These are phyloP conservation scores for Ips nitidus DNA, from an alignment of 1,140 invertebrate genomes.

Conservation along the genomic window DNA sequence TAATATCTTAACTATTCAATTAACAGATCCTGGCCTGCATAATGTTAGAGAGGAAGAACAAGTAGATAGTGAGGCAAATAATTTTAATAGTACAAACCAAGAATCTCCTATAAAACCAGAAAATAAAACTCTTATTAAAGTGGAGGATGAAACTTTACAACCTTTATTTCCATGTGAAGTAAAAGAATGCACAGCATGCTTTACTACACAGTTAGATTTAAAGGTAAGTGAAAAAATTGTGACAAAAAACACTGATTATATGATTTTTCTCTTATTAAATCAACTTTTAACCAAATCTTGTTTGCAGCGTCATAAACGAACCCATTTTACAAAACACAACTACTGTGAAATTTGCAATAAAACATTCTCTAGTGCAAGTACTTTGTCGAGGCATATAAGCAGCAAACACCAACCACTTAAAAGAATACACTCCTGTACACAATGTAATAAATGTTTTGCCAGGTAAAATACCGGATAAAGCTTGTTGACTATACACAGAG, in stretches of 20 bases:
- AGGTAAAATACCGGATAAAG: slow-evolving; percentile 40
- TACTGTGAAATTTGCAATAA: slow-evolving; percentile 54
- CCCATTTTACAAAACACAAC: slow-evolving; percentile 30
- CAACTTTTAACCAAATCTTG: background rate
- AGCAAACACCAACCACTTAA: slow-evolving; percentile 49
- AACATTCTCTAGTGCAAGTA: slow-evolving; percentile 54
- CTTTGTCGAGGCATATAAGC: slow-evolving; percentile 52
- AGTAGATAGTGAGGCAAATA: too few relatives aligned
- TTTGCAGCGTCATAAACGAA: slow-evolving; percentile 17
- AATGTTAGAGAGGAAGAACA: too few relatives aligned
- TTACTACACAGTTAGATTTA: slow-evolving; percentile 22
- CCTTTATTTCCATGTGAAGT: slow-evolving; percentile 31
- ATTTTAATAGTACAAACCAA: too few relatives aligned
- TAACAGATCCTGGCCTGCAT: too few relatives aligned
- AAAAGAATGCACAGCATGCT: slow-evolving; percentile 20
- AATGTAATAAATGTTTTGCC: slow-evolving; percentile 57
- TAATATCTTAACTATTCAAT: too few relatives aligned
- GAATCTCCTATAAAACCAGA: too few relatives aligned
- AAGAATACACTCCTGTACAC: slow-evolving; percentile 63
- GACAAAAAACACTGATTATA: background rate
- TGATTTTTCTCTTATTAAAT: slow-evolving; percentile 2
- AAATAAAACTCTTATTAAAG: too few relatives aligned
- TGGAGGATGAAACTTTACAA: slow-evolving; percentile 28
- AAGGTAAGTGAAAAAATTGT: slow-evolving; percentile 22
- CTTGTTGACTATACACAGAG: background rate